Percentiles rank a stretch among this genome's conserved stretches.
Conservation (phyloP, 1,140 invertebrate species). For the Scaptomyza graminum region DNA sequence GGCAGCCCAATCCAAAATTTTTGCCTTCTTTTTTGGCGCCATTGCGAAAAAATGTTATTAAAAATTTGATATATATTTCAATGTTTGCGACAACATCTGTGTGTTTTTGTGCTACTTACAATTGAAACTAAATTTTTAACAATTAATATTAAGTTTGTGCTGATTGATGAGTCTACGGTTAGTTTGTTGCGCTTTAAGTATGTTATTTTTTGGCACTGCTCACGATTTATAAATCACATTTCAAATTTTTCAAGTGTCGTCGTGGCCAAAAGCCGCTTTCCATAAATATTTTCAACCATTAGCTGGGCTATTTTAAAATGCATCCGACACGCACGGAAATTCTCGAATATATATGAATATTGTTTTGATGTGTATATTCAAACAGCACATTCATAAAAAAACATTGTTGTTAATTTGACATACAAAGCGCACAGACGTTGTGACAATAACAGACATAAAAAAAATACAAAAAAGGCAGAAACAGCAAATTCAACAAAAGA, state of each 20-base stretch:
- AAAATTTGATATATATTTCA: conserved; percentile 4
- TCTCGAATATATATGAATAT: not conserved
- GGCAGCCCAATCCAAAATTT: conserved; percentile 65
- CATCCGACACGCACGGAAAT: conserved; percentile 16
- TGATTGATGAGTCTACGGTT: conserved; percentile 58
- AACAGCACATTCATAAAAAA: conserved; percentile 29
- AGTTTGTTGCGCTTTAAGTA: conserved; percentile 40
- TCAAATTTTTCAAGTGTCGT: conserved; percentile 42
- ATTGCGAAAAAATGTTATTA: conserved; percentile 1
- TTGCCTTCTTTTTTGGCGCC: conserved; percentile 46
- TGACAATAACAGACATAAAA: conserved; percentile 28
- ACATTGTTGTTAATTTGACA: conserved; percentile 67
- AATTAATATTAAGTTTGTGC: conserved; percentile 50
- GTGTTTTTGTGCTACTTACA: conserved; percentile 12
- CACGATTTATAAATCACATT: conserved; percentile 63
- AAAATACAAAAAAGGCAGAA: conserved; percentile 10
- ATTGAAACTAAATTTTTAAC: conserved; percentile 30
- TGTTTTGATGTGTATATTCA: not conserved
- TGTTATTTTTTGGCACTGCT: conserved; percentile 37
- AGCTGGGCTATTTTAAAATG: conserved; percentile 62
- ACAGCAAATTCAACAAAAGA: conserved; percentile 6
- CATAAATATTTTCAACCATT: conserved; percentile 57
- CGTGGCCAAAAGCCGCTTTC: conserved; percentile 39
- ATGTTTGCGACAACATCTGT: conserved; percentile 16
- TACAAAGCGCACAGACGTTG: conserved; percentile 56